These are phyloP conservation scores for Micrasema longulum DNA, from an alignment of 1,140 invertebrate genomes.

Conservation along the genomic window DNA sequence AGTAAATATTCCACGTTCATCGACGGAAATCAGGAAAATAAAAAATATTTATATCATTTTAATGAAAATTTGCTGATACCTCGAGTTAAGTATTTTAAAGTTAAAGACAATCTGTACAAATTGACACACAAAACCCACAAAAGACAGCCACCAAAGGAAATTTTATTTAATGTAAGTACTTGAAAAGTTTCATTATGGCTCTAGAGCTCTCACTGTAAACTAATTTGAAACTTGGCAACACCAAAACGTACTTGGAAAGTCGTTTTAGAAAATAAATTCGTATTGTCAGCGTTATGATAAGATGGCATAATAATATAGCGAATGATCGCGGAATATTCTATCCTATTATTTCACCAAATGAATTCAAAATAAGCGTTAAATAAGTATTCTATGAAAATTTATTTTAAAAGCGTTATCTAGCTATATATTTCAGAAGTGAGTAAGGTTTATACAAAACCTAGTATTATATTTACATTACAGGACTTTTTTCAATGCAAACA, in stretches of 20 bases:
- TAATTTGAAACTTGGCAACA: constrained; percentile 27
- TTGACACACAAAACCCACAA: not conserved
- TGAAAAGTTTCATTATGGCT: constrained; percentile 17
- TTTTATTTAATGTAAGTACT: constrained; percentile 15
- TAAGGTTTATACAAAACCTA: no score
- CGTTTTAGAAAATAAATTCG: constrained; percentile 25
- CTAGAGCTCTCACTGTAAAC: constrained; percentile 28
- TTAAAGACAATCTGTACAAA: no score
- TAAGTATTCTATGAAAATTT: no score
- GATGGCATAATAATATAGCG: not conserved
- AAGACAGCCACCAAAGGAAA: constrained; percentile 17
- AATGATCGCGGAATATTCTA: not conserved
- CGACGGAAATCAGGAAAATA: no score
- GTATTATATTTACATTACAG: no score
- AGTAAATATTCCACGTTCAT: no score
- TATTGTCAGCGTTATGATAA: constrained; percentile 19
- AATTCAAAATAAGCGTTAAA: not conserved
- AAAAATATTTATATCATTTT: no score
- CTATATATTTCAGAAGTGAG: no score
- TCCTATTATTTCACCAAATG: not conserved
- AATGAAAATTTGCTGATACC: no score
- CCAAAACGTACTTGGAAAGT: constrained; percentile 31
- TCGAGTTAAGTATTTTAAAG: no score
- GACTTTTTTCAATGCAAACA: no score
- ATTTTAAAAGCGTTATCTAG: no score